These are phyloP conservation scores for Phortica variegata DNA, from an alignment of 1,140 invertebrate genomes.

Conservation along the genomic window DNA sequence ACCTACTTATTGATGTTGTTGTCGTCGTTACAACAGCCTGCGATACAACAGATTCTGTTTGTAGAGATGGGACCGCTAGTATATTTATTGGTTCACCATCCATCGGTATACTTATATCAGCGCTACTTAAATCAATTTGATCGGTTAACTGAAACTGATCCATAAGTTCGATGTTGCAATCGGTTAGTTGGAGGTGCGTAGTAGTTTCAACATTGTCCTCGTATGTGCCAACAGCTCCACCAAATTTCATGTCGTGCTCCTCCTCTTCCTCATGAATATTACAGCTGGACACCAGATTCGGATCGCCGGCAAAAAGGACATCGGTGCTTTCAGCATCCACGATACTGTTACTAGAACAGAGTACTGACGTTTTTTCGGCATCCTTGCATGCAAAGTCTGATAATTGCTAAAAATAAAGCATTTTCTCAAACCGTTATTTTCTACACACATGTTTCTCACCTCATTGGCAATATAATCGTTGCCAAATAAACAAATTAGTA, in stretches of 20 bases:
- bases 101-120: slow-evolving; percentile 38
- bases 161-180: slow-evolving; percentile 52
- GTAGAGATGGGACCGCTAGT: slow-evolving; percentile 25
- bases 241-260: slow-evolving; percentile 10
- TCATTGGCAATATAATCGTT: too few species aligned
- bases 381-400: too few species aligned
- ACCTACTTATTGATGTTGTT: slow-evolving; percentile 10
- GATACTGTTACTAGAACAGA: too few species aligned
- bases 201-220: too few species aligned
- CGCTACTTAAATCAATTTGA: slow-evolving; percentile 47
- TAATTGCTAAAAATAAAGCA: too few species aligned
- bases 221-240: background rate
- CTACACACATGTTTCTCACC: too few species aligned
- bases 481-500: too few species aligned
- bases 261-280: slow-evolving; percentile 28
- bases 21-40: slow-evolving; percentile 1
- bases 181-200: slow-evolving; percentile 34
- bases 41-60: slow-evolving; percentile 18
- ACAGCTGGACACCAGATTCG: slow-evolving; percentile 39
- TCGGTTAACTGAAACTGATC: slow-evolving; percentile 48
- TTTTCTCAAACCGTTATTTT: too few species aligned
- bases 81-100: slow-evolving; percentile 35
- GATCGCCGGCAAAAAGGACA: slow-evolving; percentile 36
- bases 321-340: too few species aligned
- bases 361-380: too few species aligned